Evolutionary conservation across 2,888 invertebrate species (phyloP).

Genomic region (Macrophya annulata): DNA sequence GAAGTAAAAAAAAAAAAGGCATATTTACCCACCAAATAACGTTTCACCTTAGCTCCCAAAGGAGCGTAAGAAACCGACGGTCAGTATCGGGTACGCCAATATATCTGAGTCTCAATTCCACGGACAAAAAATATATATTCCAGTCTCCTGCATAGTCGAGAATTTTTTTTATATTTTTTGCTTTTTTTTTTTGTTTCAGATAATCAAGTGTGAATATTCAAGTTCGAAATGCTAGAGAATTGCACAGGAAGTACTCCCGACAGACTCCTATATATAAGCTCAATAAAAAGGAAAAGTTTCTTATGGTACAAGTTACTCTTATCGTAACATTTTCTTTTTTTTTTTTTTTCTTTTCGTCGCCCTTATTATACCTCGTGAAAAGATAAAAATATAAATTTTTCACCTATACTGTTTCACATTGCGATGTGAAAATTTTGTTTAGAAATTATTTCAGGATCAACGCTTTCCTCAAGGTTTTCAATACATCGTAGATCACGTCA

Average conservation of each 20-base stretch:
- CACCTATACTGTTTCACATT: neutral
- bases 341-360: neutral
- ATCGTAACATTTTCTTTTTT: no score
- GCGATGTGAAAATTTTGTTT: neutral
- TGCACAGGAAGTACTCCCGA: neutral
- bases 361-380: neutral
- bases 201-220: conserved; percentile 5
- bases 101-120: neutral
- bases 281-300: neutral
- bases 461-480: neutral
- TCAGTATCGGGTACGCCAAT: neutral
- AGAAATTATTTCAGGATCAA: neutral
- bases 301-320: neutral
- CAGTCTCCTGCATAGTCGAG: neutral
- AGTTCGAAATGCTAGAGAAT: neutral
- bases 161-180: no score
- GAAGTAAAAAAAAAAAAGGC: neutral
- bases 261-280: neutral
- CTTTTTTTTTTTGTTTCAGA: neutral
- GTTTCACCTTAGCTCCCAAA: neutral
- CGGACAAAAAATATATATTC: neutral
- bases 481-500: neutral
- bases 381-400: neutral
- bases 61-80: conserved; percentile 8
- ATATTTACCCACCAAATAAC: conserved; percentile 31